Evolutionary conservation across 1,140 invertebrate genomes (phyloP).

Genomic region (Cotesia glomerata): DNA sequence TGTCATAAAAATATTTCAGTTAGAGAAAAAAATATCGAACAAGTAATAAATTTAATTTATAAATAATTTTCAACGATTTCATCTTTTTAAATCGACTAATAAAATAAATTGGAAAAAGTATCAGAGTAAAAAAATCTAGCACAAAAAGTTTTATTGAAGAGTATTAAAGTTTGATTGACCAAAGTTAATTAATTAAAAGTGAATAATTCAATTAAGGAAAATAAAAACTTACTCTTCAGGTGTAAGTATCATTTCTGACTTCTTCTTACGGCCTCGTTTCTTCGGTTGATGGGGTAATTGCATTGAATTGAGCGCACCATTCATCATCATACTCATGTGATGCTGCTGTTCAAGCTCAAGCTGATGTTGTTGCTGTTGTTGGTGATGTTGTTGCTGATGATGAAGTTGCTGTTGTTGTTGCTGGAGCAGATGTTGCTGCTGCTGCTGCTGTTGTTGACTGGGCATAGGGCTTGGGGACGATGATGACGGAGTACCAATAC

Average conservation of each 20-base stretch:
- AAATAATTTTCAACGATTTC: no score
- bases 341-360: slow-evolving; percentile 35
- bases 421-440: slow-evolving; percentile 4
- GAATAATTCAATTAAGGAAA: no score
- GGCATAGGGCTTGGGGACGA: slow-evolving; percentile 52
- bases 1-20: no score
- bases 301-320: slow-evolving; percentile 63
- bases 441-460: slow-evolving; percentile 33
- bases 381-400: slow-evolving; percentile 26
- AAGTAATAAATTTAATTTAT: no score
- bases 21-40: no score
- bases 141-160: no score
- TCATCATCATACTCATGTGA: slow-evolving; percentile 59
- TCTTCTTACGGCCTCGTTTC: slow-evolving; percentile 83
- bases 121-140: no score
- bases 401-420: slow-evolving; percentile 20
- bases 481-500: slow-evolving; percentile 51
- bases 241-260: slow-evolving; percentile 65
- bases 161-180: no score
- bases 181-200: no score
- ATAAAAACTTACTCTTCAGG: slow-evolving; percentile 60
- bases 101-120: no score
- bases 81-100: no score
- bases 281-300: slow-evolving; percentile 74
- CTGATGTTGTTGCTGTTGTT: slow-evolving; percentile 44